Evolutionary conservation across 2,113 vertebrate species (phyloP), one percentile per base, ranked within the genome.

Genomic region (Rhipidura dahli): DNA sequence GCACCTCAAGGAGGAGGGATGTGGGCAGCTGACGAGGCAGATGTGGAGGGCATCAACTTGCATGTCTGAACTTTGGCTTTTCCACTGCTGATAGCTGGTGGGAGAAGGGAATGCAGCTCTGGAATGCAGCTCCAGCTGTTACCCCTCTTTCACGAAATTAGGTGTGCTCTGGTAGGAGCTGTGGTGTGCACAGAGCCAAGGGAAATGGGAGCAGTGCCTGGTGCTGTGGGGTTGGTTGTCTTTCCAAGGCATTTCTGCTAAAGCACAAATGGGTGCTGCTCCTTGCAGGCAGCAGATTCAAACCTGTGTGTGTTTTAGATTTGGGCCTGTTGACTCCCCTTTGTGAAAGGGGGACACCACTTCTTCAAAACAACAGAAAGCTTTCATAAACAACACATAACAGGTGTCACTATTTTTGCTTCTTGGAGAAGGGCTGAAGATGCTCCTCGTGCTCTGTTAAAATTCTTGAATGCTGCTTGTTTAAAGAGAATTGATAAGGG

Each of bases 81-180:
- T 28, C 40, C 33, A 17, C 0, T 56, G 33, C 23, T 28, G 13
- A 6, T 80, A 28, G 15, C 19, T 37, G 57, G 24, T 49, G 40
- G 60, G 42, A 45, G 60, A 56, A 54, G 21, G 27, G 64, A 80
- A 20, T 37, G 40, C 15, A 70, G 70, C 54, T 54, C 37, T 0
- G 1, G 47, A 56, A n/a, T n/a, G 50, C 24, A 69, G 47, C 28
- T 69, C 54, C 54, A 45, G 63, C 53, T 57, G 31, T 39, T 31
- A 27, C 13, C 27, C 23, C 22, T 66, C 31, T 70, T 37, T 5
- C 0, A 0, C 45, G 56, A 47, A 21, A 0, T 4, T 40, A 30
- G 15, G 4, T 71, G 28, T 61, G 37, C 53, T 68, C 33, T 3
- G 2, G 44, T 39, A 49, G 60, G 53, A 72, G 53, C 78, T 20